Evolutionary conservation across 92 coral and sea anemone species (phyloP).

Genomic region (Zoanthus sociatus): DNA sequence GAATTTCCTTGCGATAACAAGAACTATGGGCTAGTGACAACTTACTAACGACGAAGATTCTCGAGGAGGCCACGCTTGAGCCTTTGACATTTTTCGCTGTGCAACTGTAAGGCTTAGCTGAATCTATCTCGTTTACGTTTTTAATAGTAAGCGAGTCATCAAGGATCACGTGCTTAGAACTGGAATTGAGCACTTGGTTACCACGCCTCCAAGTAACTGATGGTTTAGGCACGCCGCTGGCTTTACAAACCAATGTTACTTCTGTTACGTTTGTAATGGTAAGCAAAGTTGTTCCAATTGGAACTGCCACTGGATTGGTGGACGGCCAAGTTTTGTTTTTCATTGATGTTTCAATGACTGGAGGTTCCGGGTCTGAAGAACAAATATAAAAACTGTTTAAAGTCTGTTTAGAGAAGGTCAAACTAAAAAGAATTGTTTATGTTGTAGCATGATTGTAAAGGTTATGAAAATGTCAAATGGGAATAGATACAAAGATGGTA

Average conservation of each 20-base stretch:
- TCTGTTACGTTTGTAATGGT: conserved; percentile 5
- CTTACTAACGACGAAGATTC: conserved; percentile 19
- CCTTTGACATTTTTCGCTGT: conserved; percentile 24
- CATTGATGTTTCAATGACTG: conserved; percentile 22
- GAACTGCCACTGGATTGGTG: conserved; percentile 21
- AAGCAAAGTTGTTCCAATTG: conserved; percentile 37
- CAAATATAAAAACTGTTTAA: not conserved
- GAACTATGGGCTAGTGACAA: not conserved
- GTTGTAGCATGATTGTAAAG: too few relatives aligned
- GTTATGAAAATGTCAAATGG: too few relatives aligned
- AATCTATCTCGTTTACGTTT: not conserved
- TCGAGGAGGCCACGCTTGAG: not conserved
- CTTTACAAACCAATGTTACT: conserved; percentile 38
- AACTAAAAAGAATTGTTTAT: not conserved
- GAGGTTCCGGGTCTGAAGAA: conserved; percentile 14
- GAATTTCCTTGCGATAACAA: too few relatives aligned
- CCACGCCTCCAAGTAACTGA: conserved; percentile 38
- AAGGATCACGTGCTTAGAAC: conserved; percentile 15
- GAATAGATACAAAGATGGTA: too few relatives aligned
- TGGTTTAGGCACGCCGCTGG: conserved; percentile 41
- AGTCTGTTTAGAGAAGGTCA: not conserved
- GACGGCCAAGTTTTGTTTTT: conserved; percentile 30
- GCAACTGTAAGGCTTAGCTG: conserved; percentile 31
- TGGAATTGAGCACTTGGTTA: not conserved
- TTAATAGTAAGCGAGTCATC: conserved; percentile 1